These are phyloP conservation scores for Pipistrellus pipistrellus DNA, from an alignment of 2,797 vertebrate genomes.

Conservation along the genomic window DNA sequence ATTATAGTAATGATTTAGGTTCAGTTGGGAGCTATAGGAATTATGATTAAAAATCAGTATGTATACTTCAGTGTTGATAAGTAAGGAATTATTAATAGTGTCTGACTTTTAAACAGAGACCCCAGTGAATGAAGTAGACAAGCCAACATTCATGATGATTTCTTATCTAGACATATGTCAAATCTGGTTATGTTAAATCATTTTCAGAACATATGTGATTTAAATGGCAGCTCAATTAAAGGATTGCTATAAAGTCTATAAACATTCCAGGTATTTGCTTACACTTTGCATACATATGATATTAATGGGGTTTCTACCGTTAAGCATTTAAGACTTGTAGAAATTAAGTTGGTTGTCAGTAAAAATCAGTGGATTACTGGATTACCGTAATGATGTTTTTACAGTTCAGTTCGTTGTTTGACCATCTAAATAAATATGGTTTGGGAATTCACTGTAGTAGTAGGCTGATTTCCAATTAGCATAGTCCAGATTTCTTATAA, in stretches of 20 bases:
- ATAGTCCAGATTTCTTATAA: slow-evolving; percentile 35
- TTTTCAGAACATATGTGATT: slow-evolving; percentile 43
- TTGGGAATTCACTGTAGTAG: slow-evolving; percentile 50
- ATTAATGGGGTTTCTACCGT: slow-evolving; percentile 1
- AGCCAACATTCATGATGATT: not conserved
- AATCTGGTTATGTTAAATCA: slow-evolving; percentile 57
- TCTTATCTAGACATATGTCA: not conserved
- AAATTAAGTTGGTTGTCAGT: slow-evolving; percentile 46
- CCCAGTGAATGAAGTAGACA: slow-evolving; percentile 61
- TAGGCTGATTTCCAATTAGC: slow-evolving; percentile 50
- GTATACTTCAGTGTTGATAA: slow-evolving; percentile 31
- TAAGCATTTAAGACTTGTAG: slow-evolving; percentile 60
- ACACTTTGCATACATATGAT: not conserved
- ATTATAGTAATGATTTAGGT: not conserved
- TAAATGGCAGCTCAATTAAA: slow-evolving; percentile 72
- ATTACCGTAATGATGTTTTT: slow-evolving; percentile 64
- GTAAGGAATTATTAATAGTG: slow-evolving; percentile 20
- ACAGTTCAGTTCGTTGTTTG: slow-evolving; percentile 32
- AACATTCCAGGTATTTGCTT: slow-evolving; percentile 58
- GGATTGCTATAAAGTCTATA: slow-evolving; percentile 55
- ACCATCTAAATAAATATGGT: slow-evolving; percentile 51
- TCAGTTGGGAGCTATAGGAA: not conserved
- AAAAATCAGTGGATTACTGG: slow-evolving; percentile 58
- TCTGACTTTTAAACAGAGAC: slow-evolving; percentile 54
- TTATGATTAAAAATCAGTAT: slow-evolving; percentile 3